Base-by-base conservation (phyloP, 2,797 vertebrate genomes). In the Cyclura pinguis region DNA sequence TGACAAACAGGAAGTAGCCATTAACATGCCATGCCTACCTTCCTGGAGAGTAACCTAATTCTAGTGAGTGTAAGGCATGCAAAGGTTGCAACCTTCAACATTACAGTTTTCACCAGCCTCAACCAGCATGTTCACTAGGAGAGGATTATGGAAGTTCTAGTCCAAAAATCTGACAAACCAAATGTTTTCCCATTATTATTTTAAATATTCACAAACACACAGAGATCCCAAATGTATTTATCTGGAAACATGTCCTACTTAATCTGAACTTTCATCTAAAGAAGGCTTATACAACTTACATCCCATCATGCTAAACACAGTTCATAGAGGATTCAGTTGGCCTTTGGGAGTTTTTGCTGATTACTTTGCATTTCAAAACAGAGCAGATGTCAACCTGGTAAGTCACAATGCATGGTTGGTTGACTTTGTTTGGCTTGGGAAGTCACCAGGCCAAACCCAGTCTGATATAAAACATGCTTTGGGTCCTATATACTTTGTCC, bases 361-460 rank as follows among this genome's bases (percentile, higher is more conserved):
- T 55, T 29, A 4, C 50, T 6, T 50, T 55, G 27, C 47, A 83
- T 38, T 67, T 42, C 59, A 67, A 67, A 67, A 78, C 12, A 87
- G 16, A 64, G 47, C 42, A 64, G 22, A 78, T 80, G n/a, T 59
- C 77, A 55, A 27, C 47, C 27, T 55, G 50, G 78, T 38, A 84
- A 38, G 35, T 59, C 20, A 35, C 20, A 12, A 38, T 38, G 8
- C 32, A 82, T 22, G 18, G 55, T n/a, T 64, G 20, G 20, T 80
- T 50, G 59, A 50, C 9, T 80, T 20, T 87, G 86, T 80, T 20
- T 87, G 86, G 42, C 42, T 78, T 87, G 29, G 55, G 50, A 78
- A 62, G 18, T n/a, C 57, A 78, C 42, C 20, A 67, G 35, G 47
- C 42, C 32, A 78, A 86, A 64, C 20, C 57, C 35, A 32, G 57